Base-by-base conservation (phyloP, 2,113 vertebrate species). In the Thalassarche chlororhynchos region DNA sequence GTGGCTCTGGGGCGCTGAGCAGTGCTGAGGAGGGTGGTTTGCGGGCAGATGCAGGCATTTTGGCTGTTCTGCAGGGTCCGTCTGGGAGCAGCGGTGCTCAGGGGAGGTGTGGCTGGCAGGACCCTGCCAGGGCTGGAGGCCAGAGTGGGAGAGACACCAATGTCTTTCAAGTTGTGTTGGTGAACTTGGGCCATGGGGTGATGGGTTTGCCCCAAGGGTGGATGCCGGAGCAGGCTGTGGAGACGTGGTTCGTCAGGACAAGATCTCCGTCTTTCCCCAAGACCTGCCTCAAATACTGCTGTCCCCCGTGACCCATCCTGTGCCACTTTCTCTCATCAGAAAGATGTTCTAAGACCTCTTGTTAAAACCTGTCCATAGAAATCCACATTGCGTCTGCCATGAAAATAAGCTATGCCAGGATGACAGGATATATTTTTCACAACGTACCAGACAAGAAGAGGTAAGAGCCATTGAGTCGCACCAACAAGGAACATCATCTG, bases 101-200 rank as follows among this genome's bases (percentile, higher is more conserved):
- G 44, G 32, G 44, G 3, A 74, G 16, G 8, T 32, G 11, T 20
- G 51, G 29, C 60, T 69, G 64, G 36, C 60, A 46, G 65, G 20
- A 29, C 17, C 12, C 60, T 70, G 44, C 16, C 0, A 1, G n/a
- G n/a, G 2, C 14, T 36, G 55, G 55, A 16, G 18, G 28, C 32
- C 26, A 13, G 36, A 38, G 44, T 4, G 2, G 31, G 44, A 60
- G 29, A 25, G 55, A 75, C 44, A 38, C 25, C 32, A 1, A 2
- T 12, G n/a, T 36, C 38, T 55, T 90, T 51, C 13, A 26, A 24
- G 54, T 60, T 4, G 2, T 1, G 0, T 9, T 66, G 36, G 32
- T 76, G 38, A 82, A 29, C 36, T 12, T 52, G 34, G 54, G 36
- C 51, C 4, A 1, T 5, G 28, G 8, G 8, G 6, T 12, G 6